Conservation (phyloP, 53 echinoderm and acorn worm species). For the Patiria pectinifera region DNA sequence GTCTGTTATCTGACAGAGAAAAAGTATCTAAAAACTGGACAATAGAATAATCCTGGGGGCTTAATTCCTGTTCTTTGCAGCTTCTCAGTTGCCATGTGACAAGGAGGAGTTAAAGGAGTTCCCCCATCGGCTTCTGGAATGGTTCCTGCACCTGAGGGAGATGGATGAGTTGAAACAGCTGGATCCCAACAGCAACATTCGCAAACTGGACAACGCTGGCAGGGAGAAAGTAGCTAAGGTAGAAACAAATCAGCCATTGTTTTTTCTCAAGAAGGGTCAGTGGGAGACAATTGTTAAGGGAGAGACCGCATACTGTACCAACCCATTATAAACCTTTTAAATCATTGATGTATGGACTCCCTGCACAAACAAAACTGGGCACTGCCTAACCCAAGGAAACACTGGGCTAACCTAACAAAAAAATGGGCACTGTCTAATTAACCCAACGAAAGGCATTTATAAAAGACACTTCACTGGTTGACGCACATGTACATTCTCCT, state of each 20-base stretch:
- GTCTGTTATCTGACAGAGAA: too few relatives aligned
- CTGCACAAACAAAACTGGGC: too few relatives aligned
- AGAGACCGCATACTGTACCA: not conserved
- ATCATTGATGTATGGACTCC: too few relatives aligned
- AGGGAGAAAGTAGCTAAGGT: conserved; percentile 77
- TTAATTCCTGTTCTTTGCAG: conserved; percentile 42
- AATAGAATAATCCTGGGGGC: too few relatives aligned
- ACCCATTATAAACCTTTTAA: too few relatives aligned
- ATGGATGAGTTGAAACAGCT: conserved; percentile 79
- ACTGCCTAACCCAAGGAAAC: too few relatives aligned
- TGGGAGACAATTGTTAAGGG: not conserved
- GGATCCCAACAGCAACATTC: conserved; percentile 78
- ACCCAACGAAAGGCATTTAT: too few relatives aligned
- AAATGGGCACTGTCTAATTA: too few relatives aligned
- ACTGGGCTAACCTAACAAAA: too few relatives aligned
- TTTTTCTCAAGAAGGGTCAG: not conserved
- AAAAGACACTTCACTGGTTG: too few relatives aligned
- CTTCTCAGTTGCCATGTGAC: conserved; percentile 75
- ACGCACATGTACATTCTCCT: too few relatives aligned
- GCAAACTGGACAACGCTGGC: conserved; percentile 39
- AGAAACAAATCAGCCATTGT: not conserved
- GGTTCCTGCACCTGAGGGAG: conserved; percentile 93
- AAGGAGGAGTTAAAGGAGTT: conserved; percentile 71
- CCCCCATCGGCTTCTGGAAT: conserved; percentile 89
- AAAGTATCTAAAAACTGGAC: too few relatives aligned